Percentiles rank a stretch among this genome's conserved stretches.
Conservation (phyloP, 1,140 invertebrate species). For the Dreissena polymorpha region DNA sequence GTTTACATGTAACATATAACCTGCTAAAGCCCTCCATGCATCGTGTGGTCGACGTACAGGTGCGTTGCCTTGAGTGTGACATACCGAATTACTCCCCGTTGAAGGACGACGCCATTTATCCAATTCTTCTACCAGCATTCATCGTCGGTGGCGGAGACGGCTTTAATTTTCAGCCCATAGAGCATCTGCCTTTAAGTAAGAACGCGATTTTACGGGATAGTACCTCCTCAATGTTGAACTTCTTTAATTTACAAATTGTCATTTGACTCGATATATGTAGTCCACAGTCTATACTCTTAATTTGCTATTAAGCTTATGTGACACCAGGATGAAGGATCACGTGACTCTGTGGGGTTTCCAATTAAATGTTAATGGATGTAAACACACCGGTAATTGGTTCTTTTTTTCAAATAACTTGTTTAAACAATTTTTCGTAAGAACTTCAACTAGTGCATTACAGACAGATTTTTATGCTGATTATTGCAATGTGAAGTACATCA, state of each 20-base stretch:
- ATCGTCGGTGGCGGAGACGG: constrained; percentile 20
- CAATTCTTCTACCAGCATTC: constrained; percentile 2
- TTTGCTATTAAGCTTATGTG: too few species aligned
- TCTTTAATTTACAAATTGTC: neutral
- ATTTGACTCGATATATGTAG: neutral
- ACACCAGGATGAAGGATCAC: too few species aligned
- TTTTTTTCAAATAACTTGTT: too few species aligned
- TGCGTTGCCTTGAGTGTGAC: constrained; percentile 26
- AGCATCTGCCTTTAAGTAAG: neutral
- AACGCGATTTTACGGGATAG: neutral
- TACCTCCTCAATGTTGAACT: neutral
- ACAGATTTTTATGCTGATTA: too few species aligned
- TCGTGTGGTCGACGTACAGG: constrained; percentile 1
- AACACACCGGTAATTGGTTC: too few species aligned
- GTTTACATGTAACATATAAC: constrained; percentile 11
- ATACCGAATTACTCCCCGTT: constrained; percentile 36
- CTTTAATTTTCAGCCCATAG: constrained; percentile 18
- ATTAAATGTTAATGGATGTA: too few species aligned
- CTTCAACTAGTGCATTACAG: too few species aligned
- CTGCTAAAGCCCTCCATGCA: neutral
- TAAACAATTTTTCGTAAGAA: too few species aligned
- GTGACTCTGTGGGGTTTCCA: too few species aligned
- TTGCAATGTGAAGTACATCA: too few species aligned
- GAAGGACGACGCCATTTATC: constrained; percentile 11
- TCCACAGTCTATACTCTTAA: too few species aligned